These are phyloP conservation scores for Drosophila gunungcola DNA, from an alignment of 1,140 invertebrate species.

Conservation along the genomic window DNA sequence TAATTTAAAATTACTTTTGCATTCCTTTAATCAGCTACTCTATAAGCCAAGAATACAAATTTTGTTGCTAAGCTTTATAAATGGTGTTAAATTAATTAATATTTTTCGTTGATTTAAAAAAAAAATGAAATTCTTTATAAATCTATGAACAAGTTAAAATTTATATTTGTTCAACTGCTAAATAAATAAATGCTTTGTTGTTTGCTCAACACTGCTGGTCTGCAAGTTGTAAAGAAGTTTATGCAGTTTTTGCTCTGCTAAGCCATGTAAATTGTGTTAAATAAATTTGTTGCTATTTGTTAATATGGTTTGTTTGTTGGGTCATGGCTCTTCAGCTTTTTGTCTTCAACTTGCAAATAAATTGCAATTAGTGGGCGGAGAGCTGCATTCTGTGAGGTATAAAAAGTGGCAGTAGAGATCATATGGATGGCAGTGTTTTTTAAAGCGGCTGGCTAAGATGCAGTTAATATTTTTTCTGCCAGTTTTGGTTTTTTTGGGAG, in stretches of 20 bases:
- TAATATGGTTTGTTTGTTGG: not conserved
- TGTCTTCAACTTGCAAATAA: constrained; percentile 18
- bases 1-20: no score
- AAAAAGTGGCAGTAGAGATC: constrained; percentile 20
- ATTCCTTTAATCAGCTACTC: no score
- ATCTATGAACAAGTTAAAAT: no score
- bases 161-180: no score
- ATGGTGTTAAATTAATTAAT: no score
- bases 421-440: constrained; percentile 12
- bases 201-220: no score
- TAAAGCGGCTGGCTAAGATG: constrained; percentile 13
- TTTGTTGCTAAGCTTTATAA: no score
- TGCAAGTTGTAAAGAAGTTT: no score
- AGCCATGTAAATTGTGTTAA: constrained; percentile 17
- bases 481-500: constrained; percentile 6
- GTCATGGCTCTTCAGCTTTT: constrained; percentile 4
- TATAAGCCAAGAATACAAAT: no score
- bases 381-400: constrained; percentile 37
- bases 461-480: constrained; percentile 16
- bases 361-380: constrained; percentile 38
- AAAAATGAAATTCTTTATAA: no score
- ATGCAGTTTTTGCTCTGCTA: not conserved
- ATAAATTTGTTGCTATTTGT: not conserved
- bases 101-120: no score
- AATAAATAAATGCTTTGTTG: no score